phyloP scores from a whole-genome alignment of 2,888 invertebrate genomes.

The Meiosimyza platycephala region DNA sequence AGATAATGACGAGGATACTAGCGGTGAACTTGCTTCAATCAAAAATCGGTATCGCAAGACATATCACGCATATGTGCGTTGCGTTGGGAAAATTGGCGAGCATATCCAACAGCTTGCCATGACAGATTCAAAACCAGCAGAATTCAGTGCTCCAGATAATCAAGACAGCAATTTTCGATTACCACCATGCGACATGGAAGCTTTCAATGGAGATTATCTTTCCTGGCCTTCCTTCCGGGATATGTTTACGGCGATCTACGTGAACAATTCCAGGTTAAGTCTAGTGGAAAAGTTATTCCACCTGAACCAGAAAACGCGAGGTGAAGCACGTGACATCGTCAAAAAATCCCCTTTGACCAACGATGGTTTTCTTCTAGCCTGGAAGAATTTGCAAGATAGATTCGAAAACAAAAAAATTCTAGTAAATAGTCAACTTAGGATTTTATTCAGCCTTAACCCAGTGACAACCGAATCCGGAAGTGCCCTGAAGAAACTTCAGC shows the following conservation, averaged over 20 bases:
- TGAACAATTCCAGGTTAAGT: background rate
- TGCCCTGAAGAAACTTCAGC: too few species aligned
- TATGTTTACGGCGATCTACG: too few species aligned
- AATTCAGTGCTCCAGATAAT: background rate
- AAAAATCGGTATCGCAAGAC: background rate
- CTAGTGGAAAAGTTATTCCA: background rate
- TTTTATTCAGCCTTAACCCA: background rate
- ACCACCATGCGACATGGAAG: slow-evolving; percentile 4
- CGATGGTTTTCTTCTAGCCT: slow-evolving; percentile 28
- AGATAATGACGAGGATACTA: background rate
- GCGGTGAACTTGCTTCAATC: background rate
- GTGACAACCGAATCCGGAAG: background rate
- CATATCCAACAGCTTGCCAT: background rate
- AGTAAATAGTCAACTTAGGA: background rate
- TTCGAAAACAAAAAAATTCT: slow-evolving; percentile 4
- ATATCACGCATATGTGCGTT: background rate
- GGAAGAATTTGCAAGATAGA: slow-evolving; percentile 27
- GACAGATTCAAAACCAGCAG: background rate
- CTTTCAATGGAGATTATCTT: background rate
- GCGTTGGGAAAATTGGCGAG: background rate
- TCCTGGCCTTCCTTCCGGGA: background rate
- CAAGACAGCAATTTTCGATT: background rate
- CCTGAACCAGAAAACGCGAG: background rate
- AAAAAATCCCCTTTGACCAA: slow-evolving; percentile 30
- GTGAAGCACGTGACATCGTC: slow-evolving; percentile 28